phyloP scores from a whole-genome alignment of 2,113 vertebrate species.

The Platysteira castanea region DNA sequence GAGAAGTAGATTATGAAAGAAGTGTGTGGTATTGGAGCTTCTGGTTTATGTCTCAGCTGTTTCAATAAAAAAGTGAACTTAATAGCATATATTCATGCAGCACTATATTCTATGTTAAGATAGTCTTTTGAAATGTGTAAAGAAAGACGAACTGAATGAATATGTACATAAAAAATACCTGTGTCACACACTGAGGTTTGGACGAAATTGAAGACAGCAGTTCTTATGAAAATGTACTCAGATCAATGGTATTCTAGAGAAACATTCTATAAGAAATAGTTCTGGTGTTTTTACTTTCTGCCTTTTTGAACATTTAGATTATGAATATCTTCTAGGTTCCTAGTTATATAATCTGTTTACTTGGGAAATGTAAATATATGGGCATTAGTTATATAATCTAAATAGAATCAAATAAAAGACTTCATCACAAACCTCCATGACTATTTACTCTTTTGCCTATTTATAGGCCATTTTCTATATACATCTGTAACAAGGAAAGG shows the following conservation, averaged over 20 bases:
- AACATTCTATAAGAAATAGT: background rate
- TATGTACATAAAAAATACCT: background rate
- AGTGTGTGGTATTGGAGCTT: background rate
- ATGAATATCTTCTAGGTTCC: constrained; percentile 11
- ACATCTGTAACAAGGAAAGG: background rate
- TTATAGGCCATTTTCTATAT: background rate
- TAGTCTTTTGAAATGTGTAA: background rate
- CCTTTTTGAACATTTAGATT: constrained; percentile 28
- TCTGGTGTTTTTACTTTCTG: background rate
- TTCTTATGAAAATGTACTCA: background rate
- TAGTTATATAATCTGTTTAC: constrained; percentile 65
- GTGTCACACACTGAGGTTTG: background rate
- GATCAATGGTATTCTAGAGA: background rate
- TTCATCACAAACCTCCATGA: background rate
- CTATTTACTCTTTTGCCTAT: background rate
- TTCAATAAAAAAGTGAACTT: background rate
- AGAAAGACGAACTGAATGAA: background rate
- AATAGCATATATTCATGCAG: background rate
- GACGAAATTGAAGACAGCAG: background rate
- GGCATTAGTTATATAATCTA: constrained; percentile 50
- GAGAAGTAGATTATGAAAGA: background rate
- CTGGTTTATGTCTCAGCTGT: background rate
- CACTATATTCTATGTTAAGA: background rate
- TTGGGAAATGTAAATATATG: constrained; percentile 50
- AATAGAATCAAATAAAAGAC: constrained; percentile 10